A percentile compares a stretch with the other conserved stretches of the same genome.
phyloP scores from a whole-genome alignment of 2,113 vertebrate species.

The Gallinago undulata region DNA sequence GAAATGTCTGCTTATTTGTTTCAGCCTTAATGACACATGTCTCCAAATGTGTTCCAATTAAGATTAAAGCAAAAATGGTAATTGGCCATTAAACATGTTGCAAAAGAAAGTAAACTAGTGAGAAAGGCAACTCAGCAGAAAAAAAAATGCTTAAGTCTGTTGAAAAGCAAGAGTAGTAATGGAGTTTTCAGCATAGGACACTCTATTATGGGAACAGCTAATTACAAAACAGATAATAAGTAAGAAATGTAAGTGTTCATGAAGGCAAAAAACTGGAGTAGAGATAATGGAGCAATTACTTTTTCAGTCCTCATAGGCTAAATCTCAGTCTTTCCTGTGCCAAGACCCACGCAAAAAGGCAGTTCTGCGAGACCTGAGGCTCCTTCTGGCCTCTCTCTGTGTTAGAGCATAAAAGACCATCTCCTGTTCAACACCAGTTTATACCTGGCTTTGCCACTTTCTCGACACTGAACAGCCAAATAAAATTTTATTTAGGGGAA shows the following conservation, averaged over 20 bases:
- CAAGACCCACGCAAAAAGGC: background rate
- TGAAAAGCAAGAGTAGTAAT: conserved; percentile 57
- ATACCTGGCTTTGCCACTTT: background rate
- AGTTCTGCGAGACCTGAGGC: background rate
- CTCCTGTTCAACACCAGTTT: background rate
- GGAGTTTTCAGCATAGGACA: conserved; percentile 43
- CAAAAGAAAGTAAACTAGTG: conserved; percentile 52
- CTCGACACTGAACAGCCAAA: background rate
- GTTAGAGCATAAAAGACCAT: background rate
- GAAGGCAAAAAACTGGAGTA: conserved; percentile 15
- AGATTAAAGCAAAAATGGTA: conserved; percentile 63
- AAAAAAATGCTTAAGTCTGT: conserved; percentile 54
- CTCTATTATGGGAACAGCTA: conserved; percentile 54
- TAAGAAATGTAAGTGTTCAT: conserved; percentile 45
- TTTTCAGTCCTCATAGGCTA: conserved; percentile 21
- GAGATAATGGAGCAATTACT: conserved; percentile 59
- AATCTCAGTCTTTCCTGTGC: background rate
- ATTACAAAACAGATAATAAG: conserved; percentile 64
- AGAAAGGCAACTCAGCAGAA: conserved; percentile 63
- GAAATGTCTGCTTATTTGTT: conserved; percentile 36
- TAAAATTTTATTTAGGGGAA: background rate
- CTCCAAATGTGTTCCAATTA: conserved; percentile 64
- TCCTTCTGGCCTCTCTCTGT: background rate
- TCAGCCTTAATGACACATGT: conserved; percentile 47
- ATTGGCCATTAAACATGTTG: conserved; percentile 67